phyloP scores from a whole-genome alignment of 2,888 invertebrate genomes.

The Tenthredo livida region DNA sequence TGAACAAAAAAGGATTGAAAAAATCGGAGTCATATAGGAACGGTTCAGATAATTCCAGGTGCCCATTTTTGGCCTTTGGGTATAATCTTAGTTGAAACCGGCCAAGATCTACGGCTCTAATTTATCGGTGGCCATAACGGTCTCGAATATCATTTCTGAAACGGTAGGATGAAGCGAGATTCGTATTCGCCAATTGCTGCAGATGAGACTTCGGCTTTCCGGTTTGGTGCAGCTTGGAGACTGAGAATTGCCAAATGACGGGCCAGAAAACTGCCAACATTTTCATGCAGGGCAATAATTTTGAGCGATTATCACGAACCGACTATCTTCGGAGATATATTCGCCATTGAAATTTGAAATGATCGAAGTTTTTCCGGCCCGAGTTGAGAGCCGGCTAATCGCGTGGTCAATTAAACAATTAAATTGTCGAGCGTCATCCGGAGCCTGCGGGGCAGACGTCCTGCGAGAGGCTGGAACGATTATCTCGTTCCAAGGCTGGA shows the following conservation, averaged over 20 bases:
- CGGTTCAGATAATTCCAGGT: slow-evolving; percentile 28
- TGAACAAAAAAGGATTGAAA: background rate
- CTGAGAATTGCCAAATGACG: background rate
- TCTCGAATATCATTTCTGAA: background rate
- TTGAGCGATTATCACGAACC: background rate
- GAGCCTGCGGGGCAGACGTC: slow-evolving; percentile 54
- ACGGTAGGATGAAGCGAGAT: background rate
- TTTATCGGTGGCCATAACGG: background rate
- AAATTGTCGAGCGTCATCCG: slow-evolving; percentile 64
- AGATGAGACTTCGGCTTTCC: background rate
- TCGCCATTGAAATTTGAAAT: background rate
- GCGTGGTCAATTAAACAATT: slow-evolving; percentile 69
- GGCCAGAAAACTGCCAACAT: background rate
- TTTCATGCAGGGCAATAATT: background rate
- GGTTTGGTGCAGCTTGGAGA: background rate
- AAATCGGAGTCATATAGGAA: slow-evolving; percentile 9
- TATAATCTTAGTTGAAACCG: background rate
- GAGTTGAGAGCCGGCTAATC: slow-evolving; percentile 31
- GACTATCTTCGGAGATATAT: background rate
- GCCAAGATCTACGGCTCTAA: slow-evolving; percentile 12
- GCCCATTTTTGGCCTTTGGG: background rate
- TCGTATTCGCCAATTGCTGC: background rate
- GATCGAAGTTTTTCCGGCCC: slow-evolving; percentile 9
- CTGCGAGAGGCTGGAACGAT: slow-evolving; percentile 47
- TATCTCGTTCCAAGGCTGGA: slow-evolving; percentile 48